Conservation (phyloP, 2,113 vertebrate species). For the Globicephala melas region DNA sequence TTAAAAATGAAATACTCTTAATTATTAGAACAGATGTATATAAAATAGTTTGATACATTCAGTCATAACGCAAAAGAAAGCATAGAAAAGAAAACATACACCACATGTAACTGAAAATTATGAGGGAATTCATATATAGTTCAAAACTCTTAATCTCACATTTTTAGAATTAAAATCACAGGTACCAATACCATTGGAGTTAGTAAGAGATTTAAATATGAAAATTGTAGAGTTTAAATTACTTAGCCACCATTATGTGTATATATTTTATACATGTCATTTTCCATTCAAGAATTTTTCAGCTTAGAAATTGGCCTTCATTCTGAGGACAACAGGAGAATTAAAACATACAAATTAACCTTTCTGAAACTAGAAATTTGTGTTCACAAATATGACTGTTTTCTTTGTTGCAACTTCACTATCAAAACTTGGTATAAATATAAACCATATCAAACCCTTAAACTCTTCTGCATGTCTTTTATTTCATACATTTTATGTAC, state of each 20-base stretch:
- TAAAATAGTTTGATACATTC: conserved; percentile 29
- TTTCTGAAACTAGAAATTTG: background rate
- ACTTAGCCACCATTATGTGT: background rate
- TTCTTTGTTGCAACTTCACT: background rate
- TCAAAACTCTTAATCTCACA: background rate
- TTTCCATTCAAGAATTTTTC: background rate
- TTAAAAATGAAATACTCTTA: conserved; percentile 70
- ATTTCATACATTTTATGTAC: background rate
- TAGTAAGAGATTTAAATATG: background rate
- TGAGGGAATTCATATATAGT: background rate
- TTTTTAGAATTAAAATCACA: conserved; percentile 21
- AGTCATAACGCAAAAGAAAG: conserved; percentile 43
- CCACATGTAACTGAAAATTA: conserved; percentile 16
- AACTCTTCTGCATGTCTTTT: background rate
- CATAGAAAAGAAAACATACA: conserved; percentile 10
- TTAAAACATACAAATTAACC: background rate
- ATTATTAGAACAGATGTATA: conserved; percentile 65
- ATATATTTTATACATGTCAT: background rate
- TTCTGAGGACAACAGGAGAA: background rate
- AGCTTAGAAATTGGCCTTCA: background rate
- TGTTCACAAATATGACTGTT: background rate
- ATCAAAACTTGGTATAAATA: conserved; percentile 3
- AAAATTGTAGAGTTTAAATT: conserved; percentile 9
- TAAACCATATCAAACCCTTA: background rate
- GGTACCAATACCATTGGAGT: background rate